These are phyloP conservation scores for Danio choprae DNA, from an alignment of 2,797 vertebrate species.

Conservation along the genomic window DNA sequence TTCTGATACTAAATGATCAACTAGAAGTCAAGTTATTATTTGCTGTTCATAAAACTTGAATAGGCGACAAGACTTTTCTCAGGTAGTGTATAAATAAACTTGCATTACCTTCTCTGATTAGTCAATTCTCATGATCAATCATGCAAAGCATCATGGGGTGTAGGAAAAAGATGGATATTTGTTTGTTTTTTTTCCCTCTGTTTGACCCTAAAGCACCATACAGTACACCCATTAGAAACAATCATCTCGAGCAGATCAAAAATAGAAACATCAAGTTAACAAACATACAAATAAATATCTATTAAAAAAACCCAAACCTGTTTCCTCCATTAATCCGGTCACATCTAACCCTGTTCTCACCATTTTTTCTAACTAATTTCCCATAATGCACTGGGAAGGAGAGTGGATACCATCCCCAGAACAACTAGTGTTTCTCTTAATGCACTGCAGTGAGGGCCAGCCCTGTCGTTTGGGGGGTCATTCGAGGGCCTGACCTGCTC, in stretches of 20 bases:
- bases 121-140: too few relatives aligned
- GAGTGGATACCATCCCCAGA: background rate
- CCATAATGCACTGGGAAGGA: conserved; percentile 9
- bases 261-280: background rate
- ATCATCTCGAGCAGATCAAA: background rate
- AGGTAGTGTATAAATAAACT: too few relatives aligned
- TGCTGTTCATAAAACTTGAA: too few relatives aligned
- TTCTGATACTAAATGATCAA: too few relatives aligned
- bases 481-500: background rate
- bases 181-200: background rate
- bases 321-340: background rate
- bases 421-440: conserved; percentile 25
- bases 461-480: background rate
- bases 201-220: background rate
- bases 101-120: too few relatives aligned
- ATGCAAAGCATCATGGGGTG: too few relatives aligned
- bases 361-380: conserved; percentile 18
- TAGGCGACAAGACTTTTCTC: too few relatives aligned
- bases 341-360: conserved; percentile 15
- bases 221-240: background rate
- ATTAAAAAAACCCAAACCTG: background rate
- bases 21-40: too few relatives aligned
- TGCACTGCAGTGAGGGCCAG: conserved; percentile 49
- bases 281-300: conserved; percentile 21
- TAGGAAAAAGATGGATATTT: background rate